A percentile compares a stretch with the other conserved stretches of the same genome.
Evolutionary conservation across 2,113 vertebrate genomes (phyloP).

Genomic region (Hippocampus barbouri): DNA sequence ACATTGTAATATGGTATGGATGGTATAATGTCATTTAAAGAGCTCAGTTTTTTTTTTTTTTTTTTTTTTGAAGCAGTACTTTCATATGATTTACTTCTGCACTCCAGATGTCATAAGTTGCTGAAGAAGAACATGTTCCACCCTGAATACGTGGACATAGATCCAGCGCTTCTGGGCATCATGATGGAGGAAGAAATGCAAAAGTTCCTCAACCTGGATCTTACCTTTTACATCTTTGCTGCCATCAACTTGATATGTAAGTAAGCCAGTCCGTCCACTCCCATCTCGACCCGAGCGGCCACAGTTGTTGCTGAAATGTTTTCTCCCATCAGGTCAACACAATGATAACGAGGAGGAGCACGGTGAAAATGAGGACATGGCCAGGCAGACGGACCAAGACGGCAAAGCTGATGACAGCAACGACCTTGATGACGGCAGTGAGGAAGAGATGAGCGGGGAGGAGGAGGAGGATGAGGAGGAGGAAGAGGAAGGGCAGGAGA

Average conservation of each 20-base stretch:
- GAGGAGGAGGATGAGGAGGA: constrained; percentile 51
- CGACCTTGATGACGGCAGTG: constrained; percentile 52
- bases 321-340: constrained; percentile 30
- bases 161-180: constrained; percentile 48
- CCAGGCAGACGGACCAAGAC: constrained; percentile 24
- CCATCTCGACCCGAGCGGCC: neutral
- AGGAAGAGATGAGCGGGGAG: constrained; percentile 51
- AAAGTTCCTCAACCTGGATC: constrained; percentile 55
- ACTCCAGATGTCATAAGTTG: constrained; percentile 49
- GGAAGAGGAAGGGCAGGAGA: constrained; percentile 44
- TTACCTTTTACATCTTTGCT: constrained; percentile 34
- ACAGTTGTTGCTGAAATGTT: neutral
- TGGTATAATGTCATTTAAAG: too few species aligned
- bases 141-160: constrained; percentile 55
- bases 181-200: constrained; percentile 65
- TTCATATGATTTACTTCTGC: neutral
- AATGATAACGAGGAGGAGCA: constrained; percentile 50
- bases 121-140: constrained; percentile 62
- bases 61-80: too few species aligned
- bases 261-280: constrained; percentile 41
- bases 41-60: too few species aligned
- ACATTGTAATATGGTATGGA: neutral
- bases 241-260: constrained; percentile 56
- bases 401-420: constrained; percentile 39
- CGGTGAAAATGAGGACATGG: constrained; percentile 39